A percentile compares a stretch with the other conserved stretches of the same genome.
Conservation (phyloP, 2,888 invertebrate species). For the Spicauda simplicius region DNA sequence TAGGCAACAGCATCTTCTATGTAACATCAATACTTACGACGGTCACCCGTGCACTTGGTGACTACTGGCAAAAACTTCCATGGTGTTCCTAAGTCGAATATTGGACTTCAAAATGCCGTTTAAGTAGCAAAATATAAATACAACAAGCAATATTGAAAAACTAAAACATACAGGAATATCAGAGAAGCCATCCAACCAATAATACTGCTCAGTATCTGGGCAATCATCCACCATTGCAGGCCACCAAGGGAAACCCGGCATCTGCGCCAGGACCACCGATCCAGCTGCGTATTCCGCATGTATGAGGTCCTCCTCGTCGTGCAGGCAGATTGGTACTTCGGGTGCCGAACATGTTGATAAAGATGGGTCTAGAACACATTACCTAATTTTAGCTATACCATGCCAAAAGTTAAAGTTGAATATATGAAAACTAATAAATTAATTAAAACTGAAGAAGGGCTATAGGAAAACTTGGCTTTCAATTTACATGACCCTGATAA, state of each 20-base stretch:
- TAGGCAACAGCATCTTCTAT: too few relatives aligned
- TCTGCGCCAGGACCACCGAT: conserved; percentile 87
- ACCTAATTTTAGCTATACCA: too few relatives aligned
- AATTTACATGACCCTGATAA: too few relatives aligned
- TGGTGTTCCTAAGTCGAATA: too few relatives aligned
- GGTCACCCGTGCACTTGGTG: too few relatives aligned
- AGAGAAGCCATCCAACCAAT: conserved; percentile 83
- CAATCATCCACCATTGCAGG: conserved; percentile 89
- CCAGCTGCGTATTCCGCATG: conserved; percentile 86
- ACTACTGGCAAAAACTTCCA: too few relatives aligned
- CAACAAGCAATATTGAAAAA: not conserved
- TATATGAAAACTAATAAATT: not conserved
- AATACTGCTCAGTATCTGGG: conserved; percentile 85
- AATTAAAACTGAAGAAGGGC: too few relatives aligned
- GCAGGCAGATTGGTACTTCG: conserved; percentile 70
- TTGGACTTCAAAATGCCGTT: too few relatives aligned
- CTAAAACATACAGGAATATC: conserved; percentile 75
- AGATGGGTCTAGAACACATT: conserved; percentile 59
- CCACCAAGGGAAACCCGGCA: conserved; percentile 88
- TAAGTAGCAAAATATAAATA: not conserved
- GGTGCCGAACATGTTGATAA: conserved; percentile 80
- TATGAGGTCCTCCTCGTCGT: conserved; percentile 82
- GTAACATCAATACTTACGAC: too few relatives aligned
- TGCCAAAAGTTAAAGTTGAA: not conserved
- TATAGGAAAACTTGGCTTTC: too few relatives aligned